These are phyloP conservation scores for Leptobrachium leishanense DNA, from an alignment of 2,113 vertebrate genomes.

Conservation along the genomic window DNA sequence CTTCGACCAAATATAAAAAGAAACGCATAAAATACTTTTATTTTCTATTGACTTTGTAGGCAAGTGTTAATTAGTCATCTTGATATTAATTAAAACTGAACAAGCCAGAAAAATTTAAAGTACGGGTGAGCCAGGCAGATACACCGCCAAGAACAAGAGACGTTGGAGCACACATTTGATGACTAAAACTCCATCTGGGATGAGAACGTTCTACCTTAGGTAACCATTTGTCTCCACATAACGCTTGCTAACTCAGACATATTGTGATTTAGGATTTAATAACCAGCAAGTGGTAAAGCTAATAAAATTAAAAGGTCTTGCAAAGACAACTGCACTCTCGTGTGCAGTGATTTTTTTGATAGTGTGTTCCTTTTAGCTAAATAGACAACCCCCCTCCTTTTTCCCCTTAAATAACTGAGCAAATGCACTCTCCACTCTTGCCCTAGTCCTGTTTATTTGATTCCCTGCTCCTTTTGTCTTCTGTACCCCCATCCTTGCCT, in stretches of 20 bases:
- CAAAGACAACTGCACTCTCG: no score
- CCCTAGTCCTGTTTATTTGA: no score
- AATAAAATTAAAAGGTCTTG: no score
- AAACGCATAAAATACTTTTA: slow-evolving; percentile 23
- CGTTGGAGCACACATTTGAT: slow-evolving; percentile 19
- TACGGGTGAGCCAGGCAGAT: slow-evolving; percentile 21
- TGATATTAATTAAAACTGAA: slow-evolving; percentile 39
- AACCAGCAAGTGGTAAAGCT: no score
- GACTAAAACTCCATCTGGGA: slow-evolving; percentile 39
- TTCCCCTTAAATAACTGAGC: no score
- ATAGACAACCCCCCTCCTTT: no score
- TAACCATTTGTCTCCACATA: slow-evolving; percentile 2
- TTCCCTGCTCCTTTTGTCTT: no score
- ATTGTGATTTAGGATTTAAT: not conserved
- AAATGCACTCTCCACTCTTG: no score
- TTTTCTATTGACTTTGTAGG: slow-evolving; percentile 22
- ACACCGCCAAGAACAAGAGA: slow-evolving; percentile 38
- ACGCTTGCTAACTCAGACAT: not conserved
- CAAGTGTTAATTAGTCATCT: slow-evolving; percentile 43
- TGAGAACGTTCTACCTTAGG: slow-evolving; percentile 6
- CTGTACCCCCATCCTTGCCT: no score
- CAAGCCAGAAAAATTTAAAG: slow-evolving; percentile 24
- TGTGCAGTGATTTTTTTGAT: no score
- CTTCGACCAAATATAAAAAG: not conserved
- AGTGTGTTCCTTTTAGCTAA: no score